phyloP scores from a whole-genome alignment of 2,797 vertebrate species.

The Echeneis naucrates region DNA sequence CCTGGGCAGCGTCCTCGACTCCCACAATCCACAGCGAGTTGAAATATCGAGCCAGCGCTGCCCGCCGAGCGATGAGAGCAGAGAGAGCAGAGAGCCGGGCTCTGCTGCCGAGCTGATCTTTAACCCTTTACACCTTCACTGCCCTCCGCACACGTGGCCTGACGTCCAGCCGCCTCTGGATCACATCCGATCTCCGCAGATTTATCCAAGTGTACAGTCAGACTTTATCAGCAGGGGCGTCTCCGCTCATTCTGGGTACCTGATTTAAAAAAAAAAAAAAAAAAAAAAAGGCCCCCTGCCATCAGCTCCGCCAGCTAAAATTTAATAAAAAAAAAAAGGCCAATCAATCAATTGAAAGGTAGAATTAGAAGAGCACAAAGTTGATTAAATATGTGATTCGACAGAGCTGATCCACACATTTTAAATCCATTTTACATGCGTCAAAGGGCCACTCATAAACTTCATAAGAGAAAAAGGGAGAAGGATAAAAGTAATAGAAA shows the following conservation, averaged over 20 bases:
- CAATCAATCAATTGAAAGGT: too few species aligned
- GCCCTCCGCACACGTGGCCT: conserved; percentile 24
- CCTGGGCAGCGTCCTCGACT: conserved; percentile 75
- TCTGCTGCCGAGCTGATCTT: conserved; percentile 40
- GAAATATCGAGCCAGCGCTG: conserved; percentile 63
- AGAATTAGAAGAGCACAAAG: too few species aligned
- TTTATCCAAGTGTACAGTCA: neutral
- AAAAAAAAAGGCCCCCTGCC: neutral
- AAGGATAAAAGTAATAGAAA: too few species aligned
- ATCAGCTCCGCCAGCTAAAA: neutral
- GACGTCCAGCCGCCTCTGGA: too few species aligned
- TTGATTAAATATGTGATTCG: too few species aligned
- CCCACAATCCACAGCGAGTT: conserved; percentile 85
- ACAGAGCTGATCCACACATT: too few species aligned
- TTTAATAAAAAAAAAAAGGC: neutral
- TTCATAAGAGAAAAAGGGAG: too few species aligned
- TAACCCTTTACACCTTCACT: conserved; percentile 59
- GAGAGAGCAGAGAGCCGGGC: conserved; percentile 38
- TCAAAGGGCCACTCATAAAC: too few species aligned
- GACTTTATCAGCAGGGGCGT: conserved; percentile 1
- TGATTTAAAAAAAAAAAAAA: conserved; percentile 1
- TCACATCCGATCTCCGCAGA: neutral
- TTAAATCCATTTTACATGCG: too few species aligned
- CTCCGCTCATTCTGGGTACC: neutral
- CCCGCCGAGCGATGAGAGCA: conserved; percentile 55